Evolutionary conservation across 2,113 vertebrate species (phyloP), one percentile per base, ranked within the genome.

Genomic region (Tenrec ecaudatus): DNA sequence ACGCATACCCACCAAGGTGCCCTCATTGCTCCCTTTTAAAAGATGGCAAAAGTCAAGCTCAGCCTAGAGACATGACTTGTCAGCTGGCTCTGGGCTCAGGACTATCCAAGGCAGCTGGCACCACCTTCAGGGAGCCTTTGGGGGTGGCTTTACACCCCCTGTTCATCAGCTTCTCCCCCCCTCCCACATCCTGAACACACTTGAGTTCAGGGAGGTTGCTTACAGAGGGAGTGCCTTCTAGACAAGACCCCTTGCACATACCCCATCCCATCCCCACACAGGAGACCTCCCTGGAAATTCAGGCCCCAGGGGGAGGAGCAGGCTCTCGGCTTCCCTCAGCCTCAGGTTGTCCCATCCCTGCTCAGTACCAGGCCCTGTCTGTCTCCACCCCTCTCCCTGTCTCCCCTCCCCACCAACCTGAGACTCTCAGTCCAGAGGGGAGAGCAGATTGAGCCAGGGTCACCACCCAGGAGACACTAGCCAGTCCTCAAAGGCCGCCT

Each of bases 181-280:
- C 33, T 1, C 8, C n/a, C 57, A 75, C 43, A 75, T 11, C 68
- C 31, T 60, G 58, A 40, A 27, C 73, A 33, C 58, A 0, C n/a
- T 11, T 11, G 82, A 68, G 16, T 33, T 0, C 23, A 27, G 36
- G 11, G 36, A 53, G 79, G n/a, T 76, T 20, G 31, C 78, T 86
- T 58, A 33, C 90, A 58, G 33, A 75, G 0, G 4, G 33, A 79
- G 53, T 29, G n/a, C 86, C 25, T 89, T 86, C 58, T 1, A 31
- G 36, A 40, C 20, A n/a, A 86, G 71, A 69, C 33, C 69, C 81
- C 14, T 69, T 0, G 12, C 14, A 29, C 20, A 20, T 14, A 16
- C 2, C 0, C 33, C 40, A n/a, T 23, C n/a, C 60, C 58, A 31
- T n/a, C 2, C 12, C 77, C 19, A 8, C 14, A 4, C 8, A 5